Percentiles rank a stretch among this genome's conserved stretches.
Conservation (phyloP, 2,888 invertebrate genomes). For the Trichopria drosophilae region DNA sequence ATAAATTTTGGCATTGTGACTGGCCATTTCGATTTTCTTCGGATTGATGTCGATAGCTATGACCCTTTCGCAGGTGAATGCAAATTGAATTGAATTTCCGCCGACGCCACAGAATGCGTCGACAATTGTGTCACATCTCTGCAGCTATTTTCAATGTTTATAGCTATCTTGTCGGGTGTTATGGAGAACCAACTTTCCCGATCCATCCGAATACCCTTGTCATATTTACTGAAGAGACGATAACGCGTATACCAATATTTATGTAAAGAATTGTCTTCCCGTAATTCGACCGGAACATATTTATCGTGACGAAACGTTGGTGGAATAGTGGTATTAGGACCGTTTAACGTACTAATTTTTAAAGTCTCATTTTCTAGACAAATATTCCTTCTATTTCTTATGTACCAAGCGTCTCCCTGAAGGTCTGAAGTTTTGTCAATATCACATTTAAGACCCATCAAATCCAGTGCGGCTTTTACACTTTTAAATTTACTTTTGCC, state of each 20-base stretch:
- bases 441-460: too few species aligned
- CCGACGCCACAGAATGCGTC: slow-evolving; percentile 99
- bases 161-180: slow-evolving; percentile 92
- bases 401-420: too few species aligned
- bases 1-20: slow-evolving; percentile 89
- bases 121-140: slow-evolving; percentile 76
- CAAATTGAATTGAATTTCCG: slow-evolving; percentile 97
- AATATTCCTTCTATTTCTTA: too few species aligned
- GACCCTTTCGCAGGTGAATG: slow-evolving; percentile 81
- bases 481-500: too few species aligned
- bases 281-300: slow-evolving; percentile 67
- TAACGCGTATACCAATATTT: slow-evolving; percentile 93
- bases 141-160: slow-evolving; percentile 85
- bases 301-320: background rate
- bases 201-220: slow-evolving; percentile 89
- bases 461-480: too few species aligned
- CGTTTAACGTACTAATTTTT: slow-evolving; percentile 53
- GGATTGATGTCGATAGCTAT: slow-evolving; percentile 93
- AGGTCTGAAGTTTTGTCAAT: too few species aligned
- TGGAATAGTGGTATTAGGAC: background rate
- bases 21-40: slow-evolving; percentile 82
- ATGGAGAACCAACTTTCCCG: slow-evolving; percentile 98
- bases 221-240: slow-evolving; percentile 85
- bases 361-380: slow-evolving; percentile 64
- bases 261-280: slow-evolving; percentile 62